Evolutionary conservation across 2,888 invertebrate genomes (phyloP).

Genomic region (Stenichneumon culpator): DNA sequence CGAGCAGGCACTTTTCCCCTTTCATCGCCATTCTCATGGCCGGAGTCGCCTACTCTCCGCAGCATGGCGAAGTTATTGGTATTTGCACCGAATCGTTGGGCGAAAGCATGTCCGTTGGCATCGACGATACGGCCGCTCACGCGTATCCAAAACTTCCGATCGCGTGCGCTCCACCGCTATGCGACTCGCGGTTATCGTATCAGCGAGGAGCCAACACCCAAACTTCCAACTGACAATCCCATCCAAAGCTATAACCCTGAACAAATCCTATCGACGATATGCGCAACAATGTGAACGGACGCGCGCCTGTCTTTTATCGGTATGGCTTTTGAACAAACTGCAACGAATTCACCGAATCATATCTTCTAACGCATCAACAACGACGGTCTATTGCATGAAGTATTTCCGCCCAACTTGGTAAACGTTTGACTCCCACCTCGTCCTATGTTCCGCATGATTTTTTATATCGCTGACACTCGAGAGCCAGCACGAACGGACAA

Average conservation of each 20-base stretch:
- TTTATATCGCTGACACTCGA: too few relatives aligned
- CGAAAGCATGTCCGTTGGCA: conserved; percentile 23
- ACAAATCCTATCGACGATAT: not conserved
- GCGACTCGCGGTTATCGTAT: conserved; percentile 19
- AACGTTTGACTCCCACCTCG: not conserved
- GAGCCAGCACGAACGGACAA: too few relatives aligned
- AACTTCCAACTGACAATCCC: conserved; percentile 1
- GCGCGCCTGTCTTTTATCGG: not conserved
- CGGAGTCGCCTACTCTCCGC: not conserved
- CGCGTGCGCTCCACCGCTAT: not conserved
- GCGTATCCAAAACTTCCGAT: conserved; percentile 19
- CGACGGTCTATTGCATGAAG: not conserved
- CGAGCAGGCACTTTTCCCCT: conserved; percentile 14
- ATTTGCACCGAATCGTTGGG: conserved; percentile 8
- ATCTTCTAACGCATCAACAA: not conserved
- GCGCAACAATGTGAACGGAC: not conserved
- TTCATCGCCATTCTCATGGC: not conserved
- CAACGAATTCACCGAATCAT: not conserved
- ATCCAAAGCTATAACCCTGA: not conserved
- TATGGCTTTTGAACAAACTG: not conserved
- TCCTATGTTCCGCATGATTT: too few relatives aligned
- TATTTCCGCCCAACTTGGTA: not conserved
- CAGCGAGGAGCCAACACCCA: not conserved
- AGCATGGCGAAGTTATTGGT: not conserved
- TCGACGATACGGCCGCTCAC: conserved; percentile 27